Evolutionary conservation across 2,113 vertebrate species (phyloP), one percentile per base, ranked within the genome.

Genomic region (Tetrax tetrax): DNA sequence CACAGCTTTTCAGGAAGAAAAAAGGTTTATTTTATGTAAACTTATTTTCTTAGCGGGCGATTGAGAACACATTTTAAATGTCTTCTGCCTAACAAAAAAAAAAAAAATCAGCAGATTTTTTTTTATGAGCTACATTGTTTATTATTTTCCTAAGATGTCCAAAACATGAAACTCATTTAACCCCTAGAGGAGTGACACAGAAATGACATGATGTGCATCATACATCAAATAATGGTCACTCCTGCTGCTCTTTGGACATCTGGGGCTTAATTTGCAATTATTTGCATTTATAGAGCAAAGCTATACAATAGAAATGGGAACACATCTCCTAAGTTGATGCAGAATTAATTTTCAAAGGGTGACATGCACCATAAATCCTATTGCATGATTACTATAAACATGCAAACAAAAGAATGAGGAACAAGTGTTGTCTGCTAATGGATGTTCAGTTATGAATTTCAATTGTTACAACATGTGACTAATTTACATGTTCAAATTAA

Each of bases 401-500:
- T n/a, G n/a, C 78, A 96, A 93, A 97, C 96, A 96, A 96, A 96
- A 96, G 96, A 96, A 96, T 95, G 90, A 96, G 95, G 93, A 94
- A 92, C 72, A 76, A 76, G 60, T 29, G 27, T 86, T 97, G 97
- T 97, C 95, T 92, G 83, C 95, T 97, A 97, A 97, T 97, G 91
- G 96, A 93, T 85, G 75, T 83, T 91, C 90, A 63, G 94, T 96
- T 96, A 95, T 87, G 88, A 95, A 94, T 96, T 95, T 81, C 90
- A 87, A 85, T 94, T 96, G 95, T 95, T 96, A 95, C 83, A 93
- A 92, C 95, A 97, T 96, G 95, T 87, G 94, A 97, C 96, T 96
- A 92, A 97, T 97, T 97, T 97, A 90, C 95, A 93, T 38, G 56
- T 95, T 93, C 97, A 98, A 97, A 97, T 98, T 97, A 97, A 95